phyloP scores from a whole-genome alignment of 2,113 vertebrate genomes.

The Ameiurus melas region DNA sequence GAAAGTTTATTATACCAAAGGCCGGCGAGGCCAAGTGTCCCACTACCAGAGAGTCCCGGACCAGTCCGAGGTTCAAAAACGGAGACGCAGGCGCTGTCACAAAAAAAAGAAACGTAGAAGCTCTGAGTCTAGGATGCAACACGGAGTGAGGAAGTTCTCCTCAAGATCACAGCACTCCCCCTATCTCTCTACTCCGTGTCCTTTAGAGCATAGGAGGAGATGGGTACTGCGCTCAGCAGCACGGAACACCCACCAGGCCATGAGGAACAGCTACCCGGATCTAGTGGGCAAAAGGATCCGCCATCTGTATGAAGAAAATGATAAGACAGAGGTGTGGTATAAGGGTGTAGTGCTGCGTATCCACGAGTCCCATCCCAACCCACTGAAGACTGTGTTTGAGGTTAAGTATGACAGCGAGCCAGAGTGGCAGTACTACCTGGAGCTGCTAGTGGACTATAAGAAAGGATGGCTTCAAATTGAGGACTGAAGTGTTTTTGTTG shows the following conservation, averaged over 20 bases:
- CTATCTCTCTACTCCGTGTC: conserved; percentile 62
- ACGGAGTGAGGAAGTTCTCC: conserved; percentile 46
- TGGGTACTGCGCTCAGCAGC: conserved; percentile 71
- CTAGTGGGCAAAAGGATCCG: conserved; percentile 78
- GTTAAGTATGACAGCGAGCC: conserved; percentile 81
- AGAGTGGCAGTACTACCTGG: conserved; percentile 77
- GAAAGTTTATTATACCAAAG: conserved; percentile 57
- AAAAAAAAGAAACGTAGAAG: conserved; percentile 33
- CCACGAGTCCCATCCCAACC: conserved; percentile 67
- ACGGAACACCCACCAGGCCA: conserved; percentile 51
- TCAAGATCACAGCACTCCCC: conserved; percentile 66
- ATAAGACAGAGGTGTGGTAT: conserved; percentile 78
- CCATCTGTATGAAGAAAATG: conserved; percentile 81
- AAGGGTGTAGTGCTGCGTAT: conserved; percentile 73
- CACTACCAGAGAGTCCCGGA: conserved; percentile 61
- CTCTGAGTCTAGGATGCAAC: conserved; percentile 36
- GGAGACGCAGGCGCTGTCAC: background rate
- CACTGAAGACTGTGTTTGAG: conserved; percentile 74
- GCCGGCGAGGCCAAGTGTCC: conserved; percentile 48
- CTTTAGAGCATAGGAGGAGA: conserved; percentile 60
- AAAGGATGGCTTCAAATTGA: conserved; percentile 79
- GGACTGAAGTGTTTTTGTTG: conserved; percentile 57
- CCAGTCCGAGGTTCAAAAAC: conserved; percentile 10
- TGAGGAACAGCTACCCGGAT: conserved; percentile 69
- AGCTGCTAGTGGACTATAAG: conserved; percentile 75